Base-by-base conservation (phyloP, 2,888 invertebrate genomes). In the Mylabris sibirica region DNA sequence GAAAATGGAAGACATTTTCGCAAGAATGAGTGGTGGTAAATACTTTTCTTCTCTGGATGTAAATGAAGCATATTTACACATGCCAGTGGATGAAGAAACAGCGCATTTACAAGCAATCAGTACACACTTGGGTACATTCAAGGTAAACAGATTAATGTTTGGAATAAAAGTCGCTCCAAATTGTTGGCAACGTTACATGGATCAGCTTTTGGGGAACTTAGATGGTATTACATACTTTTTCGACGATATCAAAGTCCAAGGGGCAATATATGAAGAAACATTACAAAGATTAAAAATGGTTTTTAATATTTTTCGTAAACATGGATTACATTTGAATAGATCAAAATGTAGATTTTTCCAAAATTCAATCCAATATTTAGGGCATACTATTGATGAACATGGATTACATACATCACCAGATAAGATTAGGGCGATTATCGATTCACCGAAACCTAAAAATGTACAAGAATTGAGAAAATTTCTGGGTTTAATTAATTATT, bases 101-200 rank as follows among this genome's bases (percentile, higher is more conserved):
- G 57, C 67, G 4, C 8, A 5, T 11, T 22, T 63, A 24, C 38
- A 34, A 38, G 63, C 63, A 5, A 64, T 74, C 41, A 78, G 76
- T 72, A 78, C 79, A 57, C 76, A 76, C 69, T 77, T 77, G 70
- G 78, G 77, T 0, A 69, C 75, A 3, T 82, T 75, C 67, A 81
- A 76, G 63, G 78, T 78, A 14, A 76, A 78, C 20, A 68, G 80
- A 61, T 62, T 80, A 8, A 79, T 78, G 77, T 81, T 79, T 66
- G 79, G 78, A 24, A 74, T 80, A 0, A 76, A 79, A 69, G 70
- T 74, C 3, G 77, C 78, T 17, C 80, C 80, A 57, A 74, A 65
- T 53, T 59, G 75, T 0, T 80, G 79, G 75, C 79, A 81, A 71
- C 69, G 76, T 1, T 78, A 74, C 64, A 81, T 82, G 79, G 81